phyloP scores from a whole-genome alignment of 2,888 invertebrate species.

The Thera obeliscata region DNA sequence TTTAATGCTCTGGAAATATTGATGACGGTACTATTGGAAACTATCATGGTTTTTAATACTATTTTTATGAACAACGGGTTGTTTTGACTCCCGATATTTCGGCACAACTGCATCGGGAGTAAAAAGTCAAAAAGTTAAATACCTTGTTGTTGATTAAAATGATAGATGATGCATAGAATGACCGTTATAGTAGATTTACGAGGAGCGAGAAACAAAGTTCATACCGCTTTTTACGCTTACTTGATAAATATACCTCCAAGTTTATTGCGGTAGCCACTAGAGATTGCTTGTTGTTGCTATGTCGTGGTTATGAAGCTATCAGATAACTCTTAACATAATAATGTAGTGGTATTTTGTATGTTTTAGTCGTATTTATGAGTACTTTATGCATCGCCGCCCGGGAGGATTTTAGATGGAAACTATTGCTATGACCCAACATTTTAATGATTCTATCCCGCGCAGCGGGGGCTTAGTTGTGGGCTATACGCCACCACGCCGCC shows the following conservation, averaged over 20 bases:
- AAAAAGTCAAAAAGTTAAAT: no score
- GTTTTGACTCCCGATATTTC: no score
- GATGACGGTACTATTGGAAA: no score
- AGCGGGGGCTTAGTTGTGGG: conserved; percentile 2
- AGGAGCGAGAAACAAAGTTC: neutral
- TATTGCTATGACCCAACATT: neutral
- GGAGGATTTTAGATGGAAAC: neutral
- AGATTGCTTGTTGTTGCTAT: conserved; percentile 35
- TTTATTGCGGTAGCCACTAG: conserved; percentile 24
- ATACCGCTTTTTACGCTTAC: neutral
- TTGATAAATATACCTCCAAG: conserved; percentile 1
- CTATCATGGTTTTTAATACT: no score
- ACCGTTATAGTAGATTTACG: no score
- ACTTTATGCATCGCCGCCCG: conserved; percentile 3
- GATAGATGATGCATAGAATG: no score
- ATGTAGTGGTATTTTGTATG: conserved; percentile 20
- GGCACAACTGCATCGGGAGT: no score
- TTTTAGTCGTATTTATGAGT: conserved; percentile 15
- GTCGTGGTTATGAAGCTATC: conserved; percentile 38
- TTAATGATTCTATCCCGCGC: neutral
- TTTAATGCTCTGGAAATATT: no score
- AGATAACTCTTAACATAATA: conserved; percentile 25
- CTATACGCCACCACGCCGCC: neutral
- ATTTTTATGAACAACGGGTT: no score
- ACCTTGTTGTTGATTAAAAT: no score